A percentile compares a stretch with the other conserved stretches of the same genome.
phyloP scores from a whole-genome alignment of 2,888 invertebrate genomes.

The Leptodirus hochenwartii region DNA sequence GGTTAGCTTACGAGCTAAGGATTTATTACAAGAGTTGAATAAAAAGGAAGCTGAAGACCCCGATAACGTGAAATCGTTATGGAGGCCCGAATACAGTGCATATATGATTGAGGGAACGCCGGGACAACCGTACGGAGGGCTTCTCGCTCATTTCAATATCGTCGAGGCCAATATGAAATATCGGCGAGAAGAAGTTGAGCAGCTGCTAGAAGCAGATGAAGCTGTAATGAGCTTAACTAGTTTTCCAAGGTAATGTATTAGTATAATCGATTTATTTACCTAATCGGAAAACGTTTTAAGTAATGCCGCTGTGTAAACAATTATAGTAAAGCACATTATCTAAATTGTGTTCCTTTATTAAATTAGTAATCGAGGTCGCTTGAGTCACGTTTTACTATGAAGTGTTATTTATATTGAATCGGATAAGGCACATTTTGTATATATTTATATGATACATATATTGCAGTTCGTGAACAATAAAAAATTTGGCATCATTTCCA shows the following conservation, averaged over 20 bases:
- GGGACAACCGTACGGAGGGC: constrained; percentile 84
- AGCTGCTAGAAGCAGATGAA: constrained; percentile 59
- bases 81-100: constrained; percentile 97
- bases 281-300: too few relatives aligned
- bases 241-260: constrained; percentile 61
- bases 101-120: constrained; percentile 99
- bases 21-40: constrained; percentile 61
- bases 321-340: too few relatives aligned
- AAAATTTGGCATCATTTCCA: too few relatives aligned
- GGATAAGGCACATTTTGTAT: too few relatives aligned
- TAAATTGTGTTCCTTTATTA: too few relatives aligned
- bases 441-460: too few relatives aligned
- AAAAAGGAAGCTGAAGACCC: constrained; percentile 67
- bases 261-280: background rate
- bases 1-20: constrained; percentile 69
- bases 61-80: constrained; percentile 63
- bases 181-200: constrained; percentile 67
- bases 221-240: constrained; percentile 78
- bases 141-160: constrained; percentile 91
- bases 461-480: too few relatives aligned
- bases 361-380: too few relatives aligned
- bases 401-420: too few relatives aligned
- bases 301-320: too few relatives aligned
- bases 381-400: too few relatives aligned
- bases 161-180: constrained; percentile 96